phyloP scores from a whole-genome alignment of 2,113 vertebrate species.

The Gallinago undulata region DNA sequence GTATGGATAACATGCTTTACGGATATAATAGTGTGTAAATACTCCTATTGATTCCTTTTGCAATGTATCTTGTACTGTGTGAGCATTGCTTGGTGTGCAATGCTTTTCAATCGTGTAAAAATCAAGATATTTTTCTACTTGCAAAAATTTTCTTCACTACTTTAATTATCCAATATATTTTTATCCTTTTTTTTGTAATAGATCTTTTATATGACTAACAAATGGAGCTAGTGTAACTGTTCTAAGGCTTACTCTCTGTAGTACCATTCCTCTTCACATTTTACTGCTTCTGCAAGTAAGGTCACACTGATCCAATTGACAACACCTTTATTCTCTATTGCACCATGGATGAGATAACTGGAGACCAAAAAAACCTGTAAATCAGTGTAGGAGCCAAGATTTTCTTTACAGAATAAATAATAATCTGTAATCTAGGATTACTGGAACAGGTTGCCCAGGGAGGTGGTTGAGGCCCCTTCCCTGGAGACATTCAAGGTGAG shows the following conservation, averaged over 20 bases:
- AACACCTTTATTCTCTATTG: neutral
- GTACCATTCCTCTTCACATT: neutral
- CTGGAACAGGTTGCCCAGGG: too few relatives aligned
- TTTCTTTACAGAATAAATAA: neutral
- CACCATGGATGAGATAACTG: neutral
- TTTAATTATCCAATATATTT: neutral
- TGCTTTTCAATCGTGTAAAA: neutral
- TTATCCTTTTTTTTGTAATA: neutral
- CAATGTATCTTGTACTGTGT: neutral
- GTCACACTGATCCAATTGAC: neutral
- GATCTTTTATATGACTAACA: neutral
- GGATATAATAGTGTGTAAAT: neutral
- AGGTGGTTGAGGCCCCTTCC: too few relatives aligned
- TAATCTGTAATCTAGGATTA: neutral
- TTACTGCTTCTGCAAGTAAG: neutral
- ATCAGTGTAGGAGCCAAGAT: neutral
- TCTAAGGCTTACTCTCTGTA: neutral
- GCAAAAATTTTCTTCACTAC: neutral
- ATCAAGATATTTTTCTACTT: neutral
- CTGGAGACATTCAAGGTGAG: too few relatives aligned
- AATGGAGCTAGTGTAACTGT: neutral
- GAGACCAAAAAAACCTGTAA: neutral
- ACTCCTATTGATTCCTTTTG: neutral
- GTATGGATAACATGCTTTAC: neutral
- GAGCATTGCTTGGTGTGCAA: neutral